phyloP scores from a whole-genome alignment of 2,113 vertebrate species.

The Channa maculata region DNA sequence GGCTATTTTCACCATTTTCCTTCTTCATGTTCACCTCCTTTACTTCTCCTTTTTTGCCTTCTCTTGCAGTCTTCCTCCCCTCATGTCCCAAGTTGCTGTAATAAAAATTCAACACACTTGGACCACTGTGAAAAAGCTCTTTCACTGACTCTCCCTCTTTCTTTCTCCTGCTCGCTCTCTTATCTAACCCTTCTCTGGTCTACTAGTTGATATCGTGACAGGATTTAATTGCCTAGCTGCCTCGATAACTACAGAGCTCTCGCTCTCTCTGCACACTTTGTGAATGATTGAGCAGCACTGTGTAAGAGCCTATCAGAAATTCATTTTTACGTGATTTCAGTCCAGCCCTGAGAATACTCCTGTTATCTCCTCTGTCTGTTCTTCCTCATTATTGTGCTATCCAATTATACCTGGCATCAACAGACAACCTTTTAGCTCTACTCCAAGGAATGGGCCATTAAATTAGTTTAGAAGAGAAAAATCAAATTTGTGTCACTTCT shows the following conservation, averaged over 20 bases:
- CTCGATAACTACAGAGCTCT: constrained; percentile 64
- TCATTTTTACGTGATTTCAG: constrained; percentile 59
- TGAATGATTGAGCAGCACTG: constrained; percentile 65
- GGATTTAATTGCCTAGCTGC: constrained; percentile 76
- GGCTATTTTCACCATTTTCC: constrained; percentile 1
- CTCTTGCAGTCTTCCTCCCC: constrained; percentile 2
- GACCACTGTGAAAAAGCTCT: constrained; percentile 25
- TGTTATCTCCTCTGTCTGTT: constrained; percentile 56
- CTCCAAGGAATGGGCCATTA: constrained; percentile 61
- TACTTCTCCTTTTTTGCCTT: constrained; percentile 16
- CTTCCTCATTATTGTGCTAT: constrained; percentile 68
- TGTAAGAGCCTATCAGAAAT: constrained; percentile 63
- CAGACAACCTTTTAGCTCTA: constrained; percentile 69
- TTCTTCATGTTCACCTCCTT: constrained; percentile 26
- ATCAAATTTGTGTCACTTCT: constrained; percentile 76
- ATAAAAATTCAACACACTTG: constrained; percentile 40
- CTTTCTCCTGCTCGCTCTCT: constrained; percentile 29
- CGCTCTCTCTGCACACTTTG: constrained; percentile 33
- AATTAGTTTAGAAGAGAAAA: constrained; percentile 75
- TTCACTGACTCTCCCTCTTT: constrained; percentile 27
- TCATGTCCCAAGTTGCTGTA: background rate
- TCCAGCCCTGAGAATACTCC: constrained; percentile 42
- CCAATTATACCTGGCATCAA: constrained; percentile 75
- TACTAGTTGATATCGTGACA: constrained; percentile 61
- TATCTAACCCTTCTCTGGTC: constrained; percentile 50